Percentiles rank a stretch among this genome's conserved stretches.
Conservation (phyloP, 2,113 vertebrate species). For the Corythornis madagascariensis region DNA sequence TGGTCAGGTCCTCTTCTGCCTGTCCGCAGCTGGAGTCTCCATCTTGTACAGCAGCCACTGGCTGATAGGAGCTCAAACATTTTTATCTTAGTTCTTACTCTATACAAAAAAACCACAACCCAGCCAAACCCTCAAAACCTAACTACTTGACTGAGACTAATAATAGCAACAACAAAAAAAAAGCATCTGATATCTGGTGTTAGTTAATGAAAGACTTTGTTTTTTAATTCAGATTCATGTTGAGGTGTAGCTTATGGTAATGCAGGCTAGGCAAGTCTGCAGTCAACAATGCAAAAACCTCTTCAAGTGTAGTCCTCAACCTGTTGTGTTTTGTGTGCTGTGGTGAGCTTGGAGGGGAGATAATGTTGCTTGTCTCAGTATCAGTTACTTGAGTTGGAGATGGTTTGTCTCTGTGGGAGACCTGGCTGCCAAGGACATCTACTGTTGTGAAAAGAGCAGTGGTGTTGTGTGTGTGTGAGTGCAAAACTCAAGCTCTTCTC, state of each 20-base stretch:
- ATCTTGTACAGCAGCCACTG: neutral
- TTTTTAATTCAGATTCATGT: neutral
- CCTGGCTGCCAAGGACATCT: neutral
- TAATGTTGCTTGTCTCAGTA: neutral
- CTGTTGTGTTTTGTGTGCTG: neutral
- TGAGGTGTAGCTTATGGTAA: neutral
- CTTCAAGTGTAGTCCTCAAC: neutral
- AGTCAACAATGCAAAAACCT: neutral
- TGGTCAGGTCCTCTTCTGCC: neutral
- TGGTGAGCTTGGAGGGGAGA: neutral
- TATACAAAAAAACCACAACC: neutral
- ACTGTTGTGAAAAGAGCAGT: neutral
- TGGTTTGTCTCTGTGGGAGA: neutral
- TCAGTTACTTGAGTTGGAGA: neutral
- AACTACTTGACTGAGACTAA: neutral
- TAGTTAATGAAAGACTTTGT: neutral
- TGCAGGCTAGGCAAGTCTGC: neutral
- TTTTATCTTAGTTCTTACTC: neutral
- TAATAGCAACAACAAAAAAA: neutral
- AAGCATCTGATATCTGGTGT: neutral
- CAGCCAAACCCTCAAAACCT: neutral
- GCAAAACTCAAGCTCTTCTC: neutral
- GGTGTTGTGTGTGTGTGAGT: neutral
- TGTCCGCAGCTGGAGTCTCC: neutral
- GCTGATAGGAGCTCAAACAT: neutral